Evolutionary conservation across 2,797 vertebrate genomes (phyloP), one percentile per base, ranked within the genome.

Genomic region (Eleutherodactylus coqui): DNA sequence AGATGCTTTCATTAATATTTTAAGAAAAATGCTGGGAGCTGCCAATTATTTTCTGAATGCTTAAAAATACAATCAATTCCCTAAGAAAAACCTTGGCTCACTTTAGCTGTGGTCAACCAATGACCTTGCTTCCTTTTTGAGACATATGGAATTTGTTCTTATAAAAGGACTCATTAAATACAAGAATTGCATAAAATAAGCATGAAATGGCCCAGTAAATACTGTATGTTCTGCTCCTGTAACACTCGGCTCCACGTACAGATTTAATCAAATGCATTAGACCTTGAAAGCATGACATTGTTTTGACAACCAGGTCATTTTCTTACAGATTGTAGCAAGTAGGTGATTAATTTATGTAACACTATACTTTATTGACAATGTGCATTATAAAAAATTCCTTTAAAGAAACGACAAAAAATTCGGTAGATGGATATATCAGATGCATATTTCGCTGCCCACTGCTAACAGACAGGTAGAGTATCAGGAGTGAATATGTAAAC

Each of bases 1-100:
- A 58, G 72, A 90, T 92, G 90, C 87, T 86, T 79, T 86, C 82
- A 92, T 93, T 92, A 93, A 93, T 93, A 93, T 93, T 93, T 92
- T 90, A 93, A 86, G 79, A 70, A 91, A 91, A 93, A 92, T 85
- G 83, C 88, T 92, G 85, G 85, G 87, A 87, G 76, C 82, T 88
- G 88, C 88, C 90, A 91, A 87, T 91, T 91, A 90, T 89, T 86
- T 86, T 86, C 38, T 16, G 75, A 88, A 88, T 90, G 89, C 89
- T 90, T 87, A 58, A 88, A 85, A 91, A 89, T 88, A 72, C 73
- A 84, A 89, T 86, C 86, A 85, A 90, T 88, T 84, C 81, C 84
- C 79, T 76, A 75, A 88, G 72, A 75, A 86, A 64, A 88, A 89
- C 88, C 36, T 79, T 49, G 85, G 75, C 88, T 89, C 83, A 80